Evolutionary conservation across 2,888 invertebrate genomes (phyloP), one percentile per base, ranked within the genome.

Genomic region (Ecliptopera silaceata): DNA sequence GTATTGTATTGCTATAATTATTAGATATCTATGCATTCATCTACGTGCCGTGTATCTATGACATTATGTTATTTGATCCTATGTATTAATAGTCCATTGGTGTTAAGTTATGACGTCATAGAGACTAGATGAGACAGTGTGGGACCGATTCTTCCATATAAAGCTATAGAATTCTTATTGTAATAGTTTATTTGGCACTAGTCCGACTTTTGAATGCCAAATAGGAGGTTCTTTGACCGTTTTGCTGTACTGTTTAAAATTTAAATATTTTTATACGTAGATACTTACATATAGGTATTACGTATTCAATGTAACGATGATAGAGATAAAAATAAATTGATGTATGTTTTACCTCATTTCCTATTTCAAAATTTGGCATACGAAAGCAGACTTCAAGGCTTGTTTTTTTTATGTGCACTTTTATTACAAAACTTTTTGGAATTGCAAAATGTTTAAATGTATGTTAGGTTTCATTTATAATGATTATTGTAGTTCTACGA

Each of bases 111-210:
- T 86, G 80, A 82, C 82, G 76, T 84, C 80, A 80, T 69, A 65
- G 61, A 68, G 74, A 71, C 69, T 71, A 79, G 80, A 81, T 80
- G 80, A 88, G 89, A 88, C 85, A 85, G 81, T 84, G 80, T 86
- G 85, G 86, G 84, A 86, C 86, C 83, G 64, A 76, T 71, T 75
- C 69, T 71, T 65, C 57, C 64, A 61, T 72, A 64, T 69, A 79
- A 77, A 80, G 77, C 72, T 68, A 68, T 72, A 80, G 78, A 80
- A 82, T 84, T 81, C 80, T 76, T 80, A 89, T 89, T 90, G 87
- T 88, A 79, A 84, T 86, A 77, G 77, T 87, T 80, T 84, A 87
- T 89, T 89, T 89, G 89, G 89, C 86, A 82, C 76, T 75, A 74
- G 78, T 72, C 74, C 72, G 74, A 71, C 71, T 70, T 64, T 65